Evolutionary conservation across 2,888 invertebrate genomes (phyloP), one percentile per base, ranked within the genome.

Genomic region (Lasioglossum villosulum): DNA sequence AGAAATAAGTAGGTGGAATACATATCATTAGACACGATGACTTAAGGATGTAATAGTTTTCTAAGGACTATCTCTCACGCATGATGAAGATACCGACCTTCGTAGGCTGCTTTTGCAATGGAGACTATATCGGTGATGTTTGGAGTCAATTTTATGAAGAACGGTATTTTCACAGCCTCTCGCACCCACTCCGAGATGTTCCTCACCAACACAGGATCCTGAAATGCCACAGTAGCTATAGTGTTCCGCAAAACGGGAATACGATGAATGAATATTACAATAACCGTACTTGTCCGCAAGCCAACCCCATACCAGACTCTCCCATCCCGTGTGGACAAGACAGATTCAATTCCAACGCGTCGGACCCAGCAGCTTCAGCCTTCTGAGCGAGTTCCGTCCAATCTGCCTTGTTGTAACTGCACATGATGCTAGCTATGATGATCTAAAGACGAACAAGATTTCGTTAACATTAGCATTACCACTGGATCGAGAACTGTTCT

Each of bases 311-410:
- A 66, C 99, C 99, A 19, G 98, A 97, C 95, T 99, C 99, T 2
- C 99, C 99, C 99, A 99, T 99, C 10, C 99, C 99, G 95, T 99
- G 99, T 0, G 99, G 99, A 95, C 99, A 99, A 0, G 99, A 99
- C 76, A 99, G 95, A 96, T 99, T 99, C 76, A 99, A 95, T 94
- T 99, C 99, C 23, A 99, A 95, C 0, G 99, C 99, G 95, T 99
- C 99, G 0, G 99, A 97, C 0, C 99, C 99, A 0, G 98, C 96
- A 0, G 96, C 96, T 95, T 97, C 97, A 0, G 99, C 97, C 95
- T 96, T 97, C 89, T 96, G 96, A 0, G 99, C 97, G 79, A 99
- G 94, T 92, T 97, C 96, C 16, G 96, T 97, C 99, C 99, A 99
- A 95, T 99, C 99, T 0, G 96, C 96, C 94, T 98, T 96, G 93